A percentile compares a stretch with the other conserved stretches of the same genome.
Conservation (phyloP, 1,140 invertebrate species). For the Adoxophyes honmai region DNA sequence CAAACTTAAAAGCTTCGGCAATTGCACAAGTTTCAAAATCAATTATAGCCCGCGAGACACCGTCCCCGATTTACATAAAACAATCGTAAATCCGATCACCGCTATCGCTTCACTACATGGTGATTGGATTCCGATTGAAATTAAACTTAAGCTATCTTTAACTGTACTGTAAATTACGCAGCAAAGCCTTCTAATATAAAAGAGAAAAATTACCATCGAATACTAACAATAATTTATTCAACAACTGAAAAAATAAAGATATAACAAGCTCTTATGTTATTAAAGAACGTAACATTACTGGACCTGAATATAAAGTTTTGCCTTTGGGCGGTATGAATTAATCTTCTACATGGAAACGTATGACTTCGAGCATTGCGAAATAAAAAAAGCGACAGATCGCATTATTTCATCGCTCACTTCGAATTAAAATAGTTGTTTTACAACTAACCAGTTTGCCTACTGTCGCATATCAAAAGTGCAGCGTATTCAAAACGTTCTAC, state of each 20-base stretch:
- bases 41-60: background rate
- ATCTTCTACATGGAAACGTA: background rate
- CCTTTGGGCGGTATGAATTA: constrained; percentile 4
- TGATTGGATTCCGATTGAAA: background rate
- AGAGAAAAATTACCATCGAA: too few relatives aligned
- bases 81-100: constrained; percentile 4
- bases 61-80: constrained; percentile 1
- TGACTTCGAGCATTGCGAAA: too few relatives aligned
- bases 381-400: too few relatives aligned
- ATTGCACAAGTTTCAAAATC: background rate
- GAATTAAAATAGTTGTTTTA: too few relatives aligned
- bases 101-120: background rate
- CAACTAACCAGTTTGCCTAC: too few relatives aligned
- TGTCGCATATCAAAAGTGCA: too few relatives aligned
- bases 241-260: background rate
- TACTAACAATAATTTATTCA: too few relatives aligned
- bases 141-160: background rate
- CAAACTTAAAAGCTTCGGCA: background rate
- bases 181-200: too few relatives aligned
- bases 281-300: background rate
- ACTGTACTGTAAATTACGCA: background rate
- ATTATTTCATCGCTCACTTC: too few relatives aligned
- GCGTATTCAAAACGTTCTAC: too few relatives aligned
- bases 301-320: background rate
- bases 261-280: background rate